Percentiles rank a stretch among this genome's conserved stretches.
Evolutionary conservation across 1,140 invertebrate genomes (phyloP).

Genomic region (Bursaphelenchus mucronatus): DNA sequence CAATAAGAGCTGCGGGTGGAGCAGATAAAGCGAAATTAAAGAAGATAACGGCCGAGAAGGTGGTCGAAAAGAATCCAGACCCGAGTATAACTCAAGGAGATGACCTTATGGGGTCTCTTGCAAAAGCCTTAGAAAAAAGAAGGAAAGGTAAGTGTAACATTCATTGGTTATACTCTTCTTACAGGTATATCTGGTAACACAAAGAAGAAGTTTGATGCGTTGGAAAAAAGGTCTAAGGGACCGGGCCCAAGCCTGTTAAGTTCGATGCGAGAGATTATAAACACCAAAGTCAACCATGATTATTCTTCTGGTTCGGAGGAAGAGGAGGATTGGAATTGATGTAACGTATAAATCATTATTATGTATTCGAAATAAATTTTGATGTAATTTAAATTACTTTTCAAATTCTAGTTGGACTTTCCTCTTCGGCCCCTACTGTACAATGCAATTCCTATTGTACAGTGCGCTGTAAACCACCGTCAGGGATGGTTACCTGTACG

Average conservation of each 20-base stretch:
- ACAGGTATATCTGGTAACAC: conserved; percentile 9
- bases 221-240: neutral
- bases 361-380: neutral
- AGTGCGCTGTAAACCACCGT: too few species aligned
- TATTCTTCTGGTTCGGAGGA: conserved; percentile 25
- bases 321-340: conserved; percentile 29
- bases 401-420: too few species aligned
- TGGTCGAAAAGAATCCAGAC: neutral
- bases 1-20: conserved; percentile 36
- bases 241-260: neutral
- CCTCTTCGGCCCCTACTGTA: too few species aligned
- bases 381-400: conserved; percentile 3
- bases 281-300: neutral
- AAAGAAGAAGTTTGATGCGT: conserved; percentile 6
- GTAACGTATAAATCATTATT: neutral
- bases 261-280: conserved; percentile 11
- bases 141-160: conserved; percentile 28
- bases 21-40: conserved; percentile 37
- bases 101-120: conserved; percentile 35
- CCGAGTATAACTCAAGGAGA: conserved; percentile 17
- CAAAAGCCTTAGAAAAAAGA: conserved; percentile 35
- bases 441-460: too few species aligned
- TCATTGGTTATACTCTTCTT: neutral
- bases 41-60: conserved; percentile 9
- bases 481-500: too few species aligned